Evolutionary conservation across 1,140 invertebrate species (phyloP), one percentile per base, ranked within the genome.

Genomic region (Tenebrio molitor): DNA sequence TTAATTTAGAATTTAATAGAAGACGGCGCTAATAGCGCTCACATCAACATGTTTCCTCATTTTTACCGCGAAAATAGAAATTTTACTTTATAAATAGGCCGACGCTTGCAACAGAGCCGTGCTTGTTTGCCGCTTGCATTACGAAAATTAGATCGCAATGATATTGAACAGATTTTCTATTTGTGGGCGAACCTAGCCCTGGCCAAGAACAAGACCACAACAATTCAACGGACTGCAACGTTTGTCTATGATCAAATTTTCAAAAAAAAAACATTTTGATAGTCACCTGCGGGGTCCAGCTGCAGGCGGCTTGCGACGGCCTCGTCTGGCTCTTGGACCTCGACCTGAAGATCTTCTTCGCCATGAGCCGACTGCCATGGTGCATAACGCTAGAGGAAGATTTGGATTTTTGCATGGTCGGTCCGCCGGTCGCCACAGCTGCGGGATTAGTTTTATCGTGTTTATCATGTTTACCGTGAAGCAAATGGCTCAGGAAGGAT

Each of bases 261-360:
- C 15, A 50, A 21, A 50, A 50, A 62, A 62, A 4, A 7, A 16
- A 86, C 89, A 91, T 84, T n/a, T n/a, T n/a, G n/a, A n/a, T n/a
- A n/a, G n/a, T n/a, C n/a, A 95, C 93, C 90, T 93, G 91, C 74
- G 93, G 93, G 16, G 91, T 91, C 94, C 93, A 95, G 15, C 81
- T 83, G 2, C 85, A 84, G 17, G 84, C 79, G 74, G 83, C 84
- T 75, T 85, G 85, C 10, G 85, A 78, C 46, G 85, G 85, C 70
- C 91, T 87, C 53, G 90, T 91, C 73, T 93, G 91, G 80, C 91
- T 92, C 81, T 94, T 93, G 71, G 91, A 93, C 68, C 93, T 85
- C 21, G 91, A 90, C 74, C 91, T 87, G 89, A 92, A 95, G 79
- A 95, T 91, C 83, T 92, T 92, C 84, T 92, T 92, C 75, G 92